Conservation (phyloP, 1,140 invertebrate genomes). For the Drosophila navojoa region DNA sequence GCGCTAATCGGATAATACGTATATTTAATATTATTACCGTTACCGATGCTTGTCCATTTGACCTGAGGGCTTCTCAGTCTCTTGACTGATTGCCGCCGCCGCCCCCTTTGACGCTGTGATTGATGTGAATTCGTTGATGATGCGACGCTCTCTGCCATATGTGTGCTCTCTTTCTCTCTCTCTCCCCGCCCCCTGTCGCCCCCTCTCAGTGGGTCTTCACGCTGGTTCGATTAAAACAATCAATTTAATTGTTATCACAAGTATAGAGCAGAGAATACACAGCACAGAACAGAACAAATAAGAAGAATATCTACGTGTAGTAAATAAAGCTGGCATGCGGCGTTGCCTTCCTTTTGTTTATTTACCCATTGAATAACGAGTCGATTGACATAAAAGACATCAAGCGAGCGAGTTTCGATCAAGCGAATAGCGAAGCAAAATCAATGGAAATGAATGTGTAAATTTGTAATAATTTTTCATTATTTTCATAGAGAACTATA, state of each 20-base stretch:
- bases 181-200: too few relatives aligned
- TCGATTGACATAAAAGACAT: conserved; percentile 9
- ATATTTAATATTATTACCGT: conserved; percentile 20
- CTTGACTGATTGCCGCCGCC: conserved; percentile 30
- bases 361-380: conserved; percentile 21
- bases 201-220: too few relatives aligned
- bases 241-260: conserved; percentile 73
- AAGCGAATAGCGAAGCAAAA: background rate
- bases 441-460: background rate
- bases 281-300: conserved; percentile 29
- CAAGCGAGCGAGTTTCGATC: background rate
- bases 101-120: conserved; percentile 47
- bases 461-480: background rate
- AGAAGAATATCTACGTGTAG: conserved; percentile 32
- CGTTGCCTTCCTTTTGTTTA: conserved; percentile 8
- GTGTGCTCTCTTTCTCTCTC: conserved; percentile 27
- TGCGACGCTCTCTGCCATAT: conserved; percentile 61
- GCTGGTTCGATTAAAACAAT: conserved; percentile 57
- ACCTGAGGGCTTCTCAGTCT: conserved; percentile 15
- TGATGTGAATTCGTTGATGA: conserved; percentile 39
- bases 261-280: conserved; percentile 1
- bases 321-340: conserved; percentile 40
- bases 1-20: conserved; percentile 3
- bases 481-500: background rate
- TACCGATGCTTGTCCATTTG: conserved; percentile 18